Conservation (phyloP, 1,140 invertebrate species). For the Doryteuthis pealeii region DNA sequence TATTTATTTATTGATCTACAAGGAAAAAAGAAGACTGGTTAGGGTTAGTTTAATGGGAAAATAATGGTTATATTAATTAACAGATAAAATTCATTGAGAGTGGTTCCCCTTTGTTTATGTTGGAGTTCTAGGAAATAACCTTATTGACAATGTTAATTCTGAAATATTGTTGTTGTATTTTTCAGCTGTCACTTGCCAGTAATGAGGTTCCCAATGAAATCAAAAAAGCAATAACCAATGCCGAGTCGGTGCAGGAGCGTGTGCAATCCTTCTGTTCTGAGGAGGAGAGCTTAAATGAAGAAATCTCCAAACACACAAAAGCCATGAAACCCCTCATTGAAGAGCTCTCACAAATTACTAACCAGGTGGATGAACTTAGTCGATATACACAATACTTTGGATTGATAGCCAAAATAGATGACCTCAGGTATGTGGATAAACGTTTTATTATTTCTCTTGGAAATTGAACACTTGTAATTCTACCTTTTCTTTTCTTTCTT, state of each 20-base stretch:
- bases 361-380: slow-evolving; percentile 68
- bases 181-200: slow-evolving; percentile 67
- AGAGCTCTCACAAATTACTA: slow-evolving; percentile 62
- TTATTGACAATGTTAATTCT: too few species aligned
- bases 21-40: too few species aligned
- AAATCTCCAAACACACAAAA: slow-evolving; percentile 60
- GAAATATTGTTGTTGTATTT: too few species aligned
- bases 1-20: too few species aligned
- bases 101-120: too few species aligned
- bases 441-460: not conserved
- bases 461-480: too few species aligned
- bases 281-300: slow-evolving; percentile 59
- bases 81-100: too few species aligned
- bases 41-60: too few species aligned
- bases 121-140: too few species aligned
- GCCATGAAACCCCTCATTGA: slow-evolving; percentile 61
- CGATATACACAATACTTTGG: slow-evolving; percentile 68
- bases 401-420: slow-evolving; percentile 69
- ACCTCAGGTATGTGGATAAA: slow-evolving; percentile 63
- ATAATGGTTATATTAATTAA: too few species aligned
- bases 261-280: slow-evolving; percentile 62
- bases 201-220: slow-evolving; percentile 67
- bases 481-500: too few species aligned
- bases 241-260: slow-evolving; percentile 62
- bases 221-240: slow-evolving; percentile 64